Conservation (phyloP, 1,140 invertebrate genomes). For the Tetragonula clypearis region DNA sequence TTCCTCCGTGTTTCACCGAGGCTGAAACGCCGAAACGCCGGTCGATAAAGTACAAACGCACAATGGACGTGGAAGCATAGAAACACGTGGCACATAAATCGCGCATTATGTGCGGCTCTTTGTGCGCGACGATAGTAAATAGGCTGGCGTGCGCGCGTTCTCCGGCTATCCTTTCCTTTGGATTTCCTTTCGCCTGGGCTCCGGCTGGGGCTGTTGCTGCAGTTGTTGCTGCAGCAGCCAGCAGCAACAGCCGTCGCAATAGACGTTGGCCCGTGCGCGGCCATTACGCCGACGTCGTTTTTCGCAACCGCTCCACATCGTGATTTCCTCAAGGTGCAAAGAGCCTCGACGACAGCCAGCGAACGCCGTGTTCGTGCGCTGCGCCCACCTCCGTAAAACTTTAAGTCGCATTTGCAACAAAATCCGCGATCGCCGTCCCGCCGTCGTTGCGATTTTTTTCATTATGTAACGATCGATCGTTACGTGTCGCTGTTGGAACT, state of each 20-base stretch:
- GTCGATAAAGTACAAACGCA: slow-evolving; percentile 48
- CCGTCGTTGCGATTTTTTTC: neutral
- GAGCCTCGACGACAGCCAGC: slow-evolving; percentile 56
- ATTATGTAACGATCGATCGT: slow-evolving; percentile 23
- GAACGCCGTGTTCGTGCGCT: slow-evolving; percentile 21
- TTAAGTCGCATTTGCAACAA: slow-evolving; percentile 38
- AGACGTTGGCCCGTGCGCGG: slow-evolving; percentile 32
- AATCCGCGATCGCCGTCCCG: neutral
- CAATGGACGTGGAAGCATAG: slow-evolving; percentile 50
- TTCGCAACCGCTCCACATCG: slow-evolving; percentile 73
- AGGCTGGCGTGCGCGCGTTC: slow-evolving; percentile 36
- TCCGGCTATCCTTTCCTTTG: slow-evolving; percentile 53
- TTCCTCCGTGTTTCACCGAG: slow-evolving; percentile 13
- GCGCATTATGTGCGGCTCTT: slow-evolving; percentile 58
- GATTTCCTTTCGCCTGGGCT: slow-evolving; percentile 60
- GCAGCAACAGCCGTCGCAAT: slow-evolving; percentile 17
- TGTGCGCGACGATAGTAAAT: slow-evolving; percentile 53
- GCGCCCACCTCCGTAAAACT: slow-evolving; percentile 8
- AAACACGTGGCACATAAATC: slow-evolving; percentile 63
- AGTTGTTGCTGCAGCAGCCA: slow-evolving; percentile 29
- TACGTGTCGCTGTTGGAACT: neutral
- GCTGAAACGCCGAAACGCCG: slow-evolving; percentile 12
- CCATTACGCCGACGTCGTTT: slow-evolving; percentile 63
- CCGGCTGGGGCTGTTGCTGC: slow-evolving; percentile 21
- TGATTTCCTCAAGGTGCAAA: slow-evolving; percentile 73